Base-by-base conservation (phyloP, 2,113 vertebrate genomes). In the Psophia crepitans region DNA sequence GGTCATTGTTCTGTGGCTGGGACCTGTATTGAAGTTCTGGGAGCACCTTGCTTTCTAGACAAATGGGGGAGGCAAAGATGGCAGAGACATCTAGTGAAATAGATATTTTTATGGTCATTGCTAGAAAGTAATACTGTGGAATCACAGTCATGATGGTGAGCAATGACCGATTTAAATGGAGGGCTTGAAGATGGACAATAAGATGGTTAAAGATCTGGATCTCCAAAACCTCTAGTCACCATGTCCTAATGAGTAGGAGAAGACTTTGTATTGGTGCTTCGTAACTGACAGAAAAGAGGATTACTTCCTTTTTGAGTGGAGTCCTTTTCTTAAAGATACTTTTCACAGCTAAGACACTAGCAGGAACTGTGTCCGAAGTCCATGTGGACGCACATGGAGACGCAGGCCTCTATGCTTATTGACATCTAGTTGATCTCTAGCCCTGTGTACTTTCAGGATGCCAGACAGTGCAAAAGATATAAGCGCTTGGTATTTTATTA, bases 381-480 rank as follows among this genome's bases (percentile, higher is more conserved):
- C 32, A 1, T 22, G 24, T 85, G 24, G 15, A 17, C 23, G 15
- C 37, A 37, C 4, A 7, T 0, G 4, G 17, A 64, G n/a, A n/a
- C 37, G 66, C 13, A 10, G 44, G 30, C 44, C 53, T 66, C 57
- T 86, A 1, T 54, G 44, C 43, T 22, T 6, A 0, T 2, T 41
- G 90, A 14, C 6, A 28, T 49, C 5, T 64, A 9, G 58, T 21
- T 68, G 19, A 13, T 79, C 20, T 83, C 43, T 76, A 60, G 32
- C 26, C 27, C 46, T 49, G 14, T 54, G 63, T 79, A 12, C 60
- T 88, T 85, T 54, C 14, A 60, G 71, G 37, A 6, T 75, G 33
- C n/a, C 26, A 80, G 66, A 21, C 28, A 44, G 66, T 26, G 32
- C 33, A 63, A 43, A 32, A 68, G 28, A 44, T 5, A 14, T 35